Base-by-base conservation (phyloP, 2,888 invertebrate genomes). In the Blomia tropicalis region DNA sequence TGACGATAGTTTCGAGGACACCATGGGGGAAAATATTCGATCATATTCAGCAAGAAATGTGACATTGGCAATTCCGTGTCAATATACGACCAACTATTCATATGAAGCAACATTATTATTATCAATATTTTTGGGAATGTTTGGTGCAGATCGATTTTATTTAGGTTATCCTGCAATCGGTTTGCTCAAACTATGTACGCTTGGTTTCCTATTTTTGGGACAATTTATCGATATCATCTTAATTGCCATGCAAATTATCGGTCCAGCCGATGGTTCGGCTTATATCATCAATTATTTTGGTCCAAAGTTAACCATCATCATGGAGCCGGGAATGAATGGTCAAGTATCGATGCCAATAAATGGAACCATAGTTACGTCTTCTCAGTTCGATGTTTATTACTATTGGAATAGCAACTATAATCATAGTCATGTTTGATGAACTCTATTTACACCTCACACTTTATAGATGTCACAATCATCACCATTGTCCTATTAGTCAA, bases 41-140 rank as follows among this genome's bases (percentile, higher is more conserved):
- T 23, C 4, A 31, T 25, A 29, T 25, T n/a, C n/a, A n/a, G n/a
- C n/a, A n/a, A n/a, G n/a, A n/a, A n/a, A n/a, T n/a, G 29, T 56
- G 23, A 17, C 17, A 31, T 84, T 79, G 70, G 84, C 87, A 69
- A 78, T 90, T 69, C 84, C 87, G 11, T 95, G 95, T 75, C 85
- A 85, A 78, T 93, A 89, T 87, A 93, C 92, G 63, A 95, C 93
- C 80, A 93, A 92, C 23, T 90, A 92, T 72, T 85, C 86, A 2
- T 83, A 91, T 72, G 91, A 93, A 73, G 87, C 88, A 60, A 85
- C 96, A 0, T 76, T 98, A 51, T 75, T 96, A 36, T 77, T 98
- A 3, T 96, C 96, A 0, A 86, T 98, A 58, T 98, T 98, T 73
- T 78, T 96, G 63, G 98, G 98, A 30, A 92, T 95, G 88, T 90